Conservation (phyloP, 2,113 vertebrate species). For the Actinemys pallida region DNA sequence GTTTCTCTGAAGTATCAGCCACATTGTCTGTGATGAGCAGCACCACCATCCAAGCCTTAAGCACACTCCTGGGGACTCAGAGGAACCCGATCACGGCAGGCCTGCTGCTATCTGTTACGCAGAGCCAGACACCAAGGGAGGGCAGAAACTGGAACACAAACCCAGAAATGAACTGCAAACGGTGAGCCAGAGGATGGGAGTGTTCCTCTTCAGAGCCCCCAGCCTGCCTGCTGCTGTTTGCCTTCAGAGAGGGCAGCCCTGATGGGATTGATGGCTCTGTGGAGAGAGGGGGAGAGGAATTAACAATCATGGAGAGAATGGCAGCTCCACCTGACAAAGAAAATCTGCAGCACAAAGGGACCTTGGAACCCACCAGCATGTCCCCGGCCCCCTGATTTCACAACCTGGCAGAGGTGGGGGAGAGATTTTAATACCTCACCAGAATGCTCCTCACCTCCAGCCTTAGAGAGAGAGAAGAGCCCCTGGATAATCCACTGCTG, state of each 20-base stretch:
- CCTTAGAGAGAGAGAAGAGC: background rate
- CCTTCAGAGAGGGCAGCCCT: background rate
- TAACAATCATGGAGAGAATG: constrained; percentile 34
- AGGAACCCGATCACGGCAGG: constrained; percentile 30
- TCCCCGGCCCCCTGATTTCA: background rate
- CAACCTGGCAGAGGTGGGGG: background rate
- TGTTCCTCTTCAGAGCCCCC: constrained; percentile 24
- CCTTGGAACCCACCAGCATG: too few species aligned
- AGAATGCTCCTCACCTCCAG: background rate
- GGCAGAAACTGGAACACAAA: background rate
- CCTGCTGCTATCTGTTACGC: background rate
- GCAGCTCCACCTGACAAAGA: background rate
- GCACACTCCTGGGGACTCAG: constrained; percentile 75
- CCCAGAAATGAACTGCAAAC: background rate
- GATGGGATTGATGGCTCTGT: constrained; percentile 49
- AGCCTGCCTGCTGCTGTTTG: constrained; percentile 27
- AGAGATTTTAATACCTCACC: background rate
- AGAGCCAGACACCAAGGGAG: background rate
- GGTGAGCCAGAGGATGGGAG: background rate
- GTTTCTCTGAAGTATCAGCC: constrained; percentile 75
- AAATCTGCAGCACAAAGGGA: background rate
- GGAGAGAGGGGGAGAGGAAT: constrained; percentile 36
- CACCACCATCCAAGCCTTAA: constrained; percentile 79
- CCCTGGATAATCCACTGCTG: background rate
- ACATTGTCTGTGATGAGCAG: constrained; percentile 81